A percentile compares a stretch with the other conserved stretches of the same genome.
These are phyloP conservation scores for Sycon ciliatum DNA, from an alignment of 37 sponge, comb jelly and placozoan species.

Conservation along the genomic window DNA sequence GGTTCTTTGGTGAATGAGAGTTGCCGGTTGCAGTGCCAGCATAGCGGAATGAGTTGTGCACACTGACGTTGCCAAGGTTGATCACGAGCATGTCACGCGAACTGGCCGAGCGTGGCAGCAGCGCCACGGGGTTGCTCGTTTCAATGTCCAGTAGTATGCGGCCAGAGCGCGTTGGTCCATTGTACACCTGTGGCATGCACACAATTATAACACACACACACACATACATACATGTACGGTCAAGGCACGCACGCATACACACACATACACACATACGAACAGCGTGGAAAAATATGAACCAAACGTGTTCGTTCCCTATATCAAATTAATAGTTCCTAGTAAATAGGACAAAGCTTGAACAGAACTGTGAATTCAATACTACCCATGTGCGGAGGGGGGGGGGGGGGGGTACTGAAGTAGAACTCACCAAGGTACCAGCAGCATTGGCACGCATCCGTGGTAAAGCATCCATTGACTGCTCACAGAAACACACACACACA, in stretches of 20 bases:
- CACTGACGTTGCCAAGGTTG: conserved; percentile 66
- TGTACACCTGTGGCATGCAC: conserved; percentile 17
- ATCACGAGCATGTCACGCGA: conserved; percentile 81
- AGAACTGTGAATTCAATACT: no score
- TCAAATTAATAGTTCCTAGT: no score
- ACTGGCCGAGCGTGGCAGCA: conserved; percentile 79
- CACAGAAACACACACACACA: background rate
- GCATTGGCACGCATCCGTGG: conserved; percentile 82
- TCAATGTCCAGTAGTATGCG: conserved; percentile 75
- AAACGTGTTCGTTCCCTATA: no score
- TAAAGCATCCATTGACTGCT: conserved; percentile 58
- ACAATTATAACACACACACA: background rate
- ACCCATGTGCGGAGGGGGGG: no score
- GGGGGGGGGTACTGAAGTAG: no score
- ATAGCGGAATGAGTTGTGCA: conserved; percentile 59
- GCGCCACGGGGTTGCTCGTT: conserved; percentile 64
- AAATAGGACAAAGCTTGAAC: no score
- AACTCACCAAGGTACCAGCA: conserved; percentile 64
- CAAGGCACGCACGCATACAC: conserved; percentile 18
- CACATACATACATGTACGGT: background rate
- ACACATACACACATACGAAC: background rate
- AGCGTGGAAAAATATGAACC: background rate
- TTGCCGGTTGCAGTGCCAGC: no score
- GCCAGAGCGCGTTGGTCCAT: conserved; percentile 69
- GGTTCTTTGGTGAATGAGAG: no score